Conservation (phyloP, 2,797 vertebrate genomes). For the Pteropus rufus region DNA sequence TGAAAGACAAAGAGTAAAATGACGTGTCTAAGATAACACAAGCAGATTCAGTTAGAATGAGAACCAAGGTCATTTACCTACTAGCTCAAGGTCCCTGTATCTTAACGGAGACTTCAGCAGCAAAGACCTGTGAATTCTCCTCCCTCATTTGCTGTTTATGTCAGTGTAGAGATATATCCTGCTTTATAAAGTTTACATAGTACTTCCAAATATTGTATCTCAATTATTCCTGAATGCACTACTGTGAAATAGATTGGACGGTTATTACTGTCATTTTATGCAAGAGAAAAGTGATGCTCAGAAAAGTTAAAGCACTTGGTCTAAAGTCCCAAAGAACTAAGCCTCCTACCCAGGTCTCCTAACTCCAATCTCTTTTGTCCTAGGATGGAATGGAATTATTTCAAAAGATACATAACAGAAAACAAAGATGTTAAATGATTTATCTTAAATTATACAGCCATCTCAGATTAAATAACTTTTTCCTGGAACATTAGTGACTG, state of each 20-base stretch:
- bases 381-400: not conserved
- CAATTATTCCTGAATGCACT: not conserved
- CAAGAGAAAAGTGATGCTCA: not conserved
- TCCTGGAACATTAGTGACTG: not conserved
- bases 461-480: not conserved
- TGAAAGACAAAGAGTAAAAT: not conserved
- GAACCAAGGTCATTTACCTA: not conserved
- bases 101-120: not conserved
- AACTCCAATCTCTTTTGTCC: not conserved
- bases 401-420: not conserved
- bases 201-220: not conserved
- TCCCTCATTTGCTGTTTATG: not conserved
- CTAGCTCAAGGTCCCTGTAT: too few relatives aligned
- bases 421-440: not conserved
- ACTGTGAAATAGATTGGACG: not conserved
- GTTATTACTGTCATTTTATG: not conserved
- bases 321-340: not conserved
- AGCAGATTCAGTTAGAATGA: too few relatives aligned
- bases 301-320: not conserved
- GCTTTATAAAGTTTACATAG: not conserved
- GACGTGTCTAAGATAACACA: not conserved
- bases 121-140: not conserved
- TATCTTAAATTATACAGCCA: not conserved
- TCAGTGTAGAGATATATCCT: not conserved
- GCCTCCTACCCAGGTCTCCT: not conserved